These are phyloP conservation scores for Plectrocnemia conspersa DNA, from an alignment of 1,140 invertebrate species.

Conservation along the genomic window DNA sequence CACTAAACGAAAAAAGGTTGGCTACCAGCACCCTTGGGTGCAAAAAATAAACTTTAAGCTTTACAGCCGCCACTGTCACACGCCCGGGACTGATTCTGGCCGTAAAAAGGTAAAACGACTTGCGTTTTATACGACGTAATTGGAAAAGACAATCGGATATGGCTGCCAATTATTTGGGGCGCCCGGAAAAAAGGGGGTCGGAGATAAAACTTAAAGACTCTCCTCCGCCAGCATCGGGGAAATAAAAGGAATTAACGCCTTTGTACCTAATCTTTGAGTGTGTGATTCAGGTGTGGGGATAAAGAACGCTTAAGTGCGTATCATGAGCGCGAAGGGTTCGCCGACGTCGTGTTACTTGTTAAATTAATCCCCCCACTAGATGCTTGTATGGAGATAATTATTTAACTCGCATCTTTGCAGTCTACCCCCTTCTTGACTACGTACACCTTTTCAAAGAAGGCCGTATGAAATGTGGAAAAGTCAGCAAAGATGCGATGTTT, in stretches of 20 bases:
- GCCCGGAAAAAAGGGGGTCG: conserved; percentile 9
- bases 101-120: conserved; percentile 30
- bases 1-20: no score
- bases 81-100: conserved; percentile 18
- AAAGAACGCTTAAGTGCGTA: conserved; percentile 16
- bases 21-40: neutral
- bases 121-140: conserved; percentile 30
- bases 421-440: no score
- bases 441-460: no score
- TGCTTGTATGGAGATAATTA: conserved; percentile 8
- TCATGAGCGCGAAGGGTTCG: neutral
- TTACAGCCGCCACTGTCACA: conserved; percentile 12
- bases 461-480: no score
- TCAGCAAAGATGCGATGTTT: no score
- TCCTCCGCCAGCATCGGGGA: conserved; percentile 2
- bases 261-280: conserved; percentile 28
- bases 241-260: conserved; percentile 35
- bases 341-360: conserved; percentile 8
- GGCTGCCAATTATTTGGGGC: conserved; percentile 33
- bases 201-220: conserved; percentile 34
- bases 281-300: conserved; percentile 29
- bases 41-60: conserved; percentile 20
- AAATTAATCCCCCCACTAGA: conserved; percentile 8
- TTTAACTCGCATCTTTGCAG: no score
- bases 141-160: conserved; percentile 31